Evolutionary conservation across 2,888 invertebrate species (phyloP), one percentile per base, ranked within the genome.

Genomic region (Agrochola macilenta): DNA sequence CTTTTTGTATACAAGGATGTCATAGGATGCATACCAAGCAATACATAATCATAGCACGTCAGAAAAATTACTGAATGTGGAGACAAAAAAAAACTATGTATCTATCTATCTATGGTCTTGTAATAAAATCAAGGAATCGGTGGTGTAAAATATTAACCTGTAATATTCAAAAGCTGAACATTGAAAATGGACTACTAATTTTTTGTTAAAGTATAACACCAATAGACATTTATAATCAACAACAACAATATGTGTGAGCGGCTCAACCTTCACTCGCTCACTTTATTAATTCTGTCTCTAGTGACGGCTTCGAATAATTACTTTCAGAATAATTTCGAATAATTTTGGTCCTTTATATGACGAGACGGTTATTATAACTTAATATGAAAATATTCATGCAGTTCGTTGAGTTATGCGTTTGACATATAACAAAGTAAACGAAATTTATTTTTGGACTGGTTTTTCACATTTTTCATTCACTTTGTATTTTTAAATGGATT

Each of bases 251-350:
- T 46, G 49, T 43, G 35, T 43, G 35, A 17, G 49, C 17, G 8
- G 8, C 20, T 52, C 8, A 69, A 60, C 30, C 20, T 49, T 82
- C 39, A 35, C 69, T 39, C 43, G 58, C 35, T 66, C 58, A 52
- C 26, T 11, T 66, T 60, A 64, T 82, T 71, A 66, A 60, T 71
- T 78, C 20, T 30, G 66, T 77, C 46, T 58, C 58, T 54, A 60
- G 74, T 69, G 43, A 74, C 35, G 30, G 69, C 12, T 72, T 43
- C 43, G 52, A 72, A 74, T 82, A 73, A 76, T 70, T 82, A 81
- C 26, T 43, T 5, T n/a, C n/a, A n/a, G 49, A 66, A 82, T 78
- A 52, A 64, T 78, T 68, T 43, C 8, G 49, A 66, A 82, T 78
- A 52, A 64, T 78, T 68, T 70, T 66, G 3, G 17, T n/a, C 58